These are phyloP conservation scores for Odontamblyopus rebecca DNA, from an alignment of 2,797 vertebrate species.

Conservation along the genomic window DNA sequence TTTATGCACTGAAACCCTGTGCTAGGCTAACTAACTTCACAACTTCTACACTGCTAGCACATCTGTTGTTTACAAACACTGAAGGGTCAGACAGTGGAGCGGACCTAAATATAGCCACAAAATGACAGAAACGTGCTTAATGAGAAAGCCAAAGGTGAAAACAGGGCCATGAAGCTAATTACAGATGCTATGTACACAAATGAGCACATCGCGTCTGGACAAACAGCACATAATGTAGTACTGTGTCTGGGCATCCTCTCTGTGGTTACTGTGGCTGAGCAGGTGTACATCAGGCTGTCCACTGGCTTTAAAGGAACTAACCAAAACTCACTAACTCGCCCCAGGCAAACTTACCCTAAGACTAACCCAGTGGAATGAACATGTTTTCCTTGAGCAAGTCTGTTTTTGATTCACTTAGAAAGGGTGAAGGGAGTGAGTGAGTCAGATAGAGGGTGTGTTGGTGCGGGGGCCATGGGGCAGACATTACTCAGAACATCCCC, in stretches of 20 bases:
- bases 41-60: background rate
- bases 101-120: background rate
- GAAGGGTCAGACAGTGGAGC: background rate
- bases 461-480: conserved; percentile 34
- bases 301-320: conserved; percentile 26
- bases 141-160: conserved; percentile 7
- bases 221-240: conserved; percentile 36
- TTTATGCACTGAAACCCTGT: background rate
- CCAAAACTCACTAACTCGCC: conserved; percentile 20
- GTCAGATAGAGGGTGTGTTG: conserved; percentile 23
- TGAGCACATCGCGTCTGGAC: conserved; percentile 40
- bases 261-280: conserved; percentile 30
- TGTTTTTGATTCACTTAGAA: conserved; percentile 38
- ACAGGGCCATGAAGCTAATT: conserved; percentile 26
- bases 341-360: conserved; percentile 7
- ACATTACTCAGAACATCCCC: conserved; percentile 51
- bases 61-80: conserved; percentile 11
- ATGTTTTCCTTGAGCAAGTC: conserved; percentile 29
- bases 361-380: background rate
- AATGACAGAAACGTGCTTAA: conserved; percentile 5
- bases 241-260: conserved; percentile 33
- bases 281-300: conserved; percentile 44
- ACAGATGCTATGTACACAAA: conserved; percentile 13
- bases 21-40: background rate
- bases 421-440: conserved; percentile 52